phyloP scores from a whole-genome alignment of 2,888 invertebrate species.

The Eupithecia pulchellata region DNA sequence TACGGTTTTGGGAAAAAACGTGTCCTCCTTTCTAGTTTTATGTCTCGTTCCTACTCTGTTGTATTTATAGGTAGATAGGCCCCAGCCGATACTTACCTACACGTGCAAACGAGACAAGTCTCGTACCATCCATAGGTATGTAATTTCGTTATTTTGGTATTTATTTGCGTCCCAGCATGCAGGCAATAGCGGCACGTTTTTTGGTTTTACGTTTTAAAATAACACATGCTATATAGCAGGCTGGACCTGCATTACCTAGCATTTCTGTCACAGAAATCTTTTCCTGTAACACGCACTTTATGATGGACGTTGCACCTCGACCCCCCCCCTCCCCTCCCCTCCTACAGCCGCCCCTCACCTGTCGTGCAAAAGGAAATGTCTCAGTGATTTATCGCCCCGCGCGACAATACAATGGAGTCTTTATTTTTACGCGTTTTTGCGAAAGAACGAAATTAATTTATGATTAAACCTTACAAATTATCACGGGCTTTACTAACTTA shows the following conservation, averaged over 20 bases:
- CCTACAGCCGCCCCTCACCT: constrained; percentile 9
- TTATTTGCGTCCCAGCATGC: background rate
- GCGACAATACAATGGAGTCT: constrained; percentile 5
- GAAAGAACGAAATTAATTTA: constrained; percentile 1
- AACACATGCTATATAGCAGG: background rate
- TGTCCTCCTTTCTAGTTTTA: background rate
- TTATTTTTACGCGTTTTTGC: constrained; percentile 16
- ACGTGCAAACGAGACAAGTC: background rate
- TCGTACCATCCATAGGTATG: background rate
- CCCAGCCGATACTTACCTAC: background rate
- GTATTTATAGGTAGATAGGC: background rate
- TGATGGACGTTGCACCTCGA: background rate
- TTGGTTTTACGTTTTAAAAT: background rate
- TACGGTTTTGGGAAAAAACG: background rate
- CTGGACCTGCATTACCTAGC: too few relatives aligned
- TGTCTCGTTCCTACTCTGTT: background rate
- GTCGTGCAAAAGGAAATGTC: constrained; percentile 7
- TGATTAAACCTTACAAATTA: constrained; percentile 11
- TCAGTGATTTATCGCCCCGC: constrained; percentile 8
- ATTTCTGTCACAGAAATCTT: background rate
- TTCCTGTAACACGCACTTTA: constrained; percentile 1
- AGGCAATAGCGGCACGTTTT: background rate
- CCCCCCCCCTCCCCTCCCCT: background rate
- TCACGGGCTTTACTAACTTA: background rate
- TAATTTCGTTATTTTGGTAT: too few relatives aligned